Percentiles rank a stretch among this genome's conserved stretches.
phyloP scores from a whole-genome alignment of 1,140 invertebrate species.

The Antheraea mylitta region DNA sequence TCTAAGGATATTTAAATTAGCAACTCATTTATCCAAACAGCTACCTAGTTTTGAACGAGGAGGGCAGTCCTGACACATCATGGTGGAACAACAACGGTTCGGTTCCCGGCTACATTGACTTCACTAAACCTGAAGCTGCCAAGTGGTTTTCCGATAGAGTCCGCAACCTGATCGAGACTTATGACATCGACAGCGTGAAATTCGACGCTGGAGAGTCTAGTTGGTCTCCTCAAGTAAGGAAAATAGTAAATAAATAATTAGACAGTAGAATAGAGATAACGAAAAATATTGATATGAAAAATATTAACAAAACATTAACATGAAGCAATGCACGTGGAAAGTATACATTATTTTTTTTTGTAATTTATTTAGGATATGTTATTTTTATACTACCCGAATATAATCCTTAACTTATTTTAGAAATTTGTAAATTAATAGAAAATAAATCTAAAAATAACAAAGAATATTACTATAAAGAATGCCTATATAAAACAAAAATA shows the following conservation, averaged over 20 bases:
- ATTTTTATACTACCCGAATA: too few species aligned
- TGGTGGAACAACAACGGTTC: slow-evolving; percentile 92
- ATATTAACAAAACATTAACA: too few species aligned
- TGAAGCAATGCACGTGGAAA: too few species aligned
- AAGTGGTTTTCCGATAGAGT: slow-evolving; percentile 87
- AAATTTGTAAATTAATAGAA: too few species aligned
- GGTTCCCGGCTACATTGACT: slow-evolving; percentile 85
- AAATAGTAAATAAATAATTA: not conserved
- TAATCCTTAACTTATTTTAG: too few species aligned
- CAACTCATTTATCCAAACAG: slow-evolving; percentile 19
- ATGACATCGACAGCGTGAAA: slow-evolving; percentile 92
- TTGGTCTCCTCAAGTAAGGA: slow-evolving; percentile 77
- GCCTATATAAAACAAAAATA: too few species aligned
- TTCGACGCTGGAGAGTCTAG: slow-evolving; percentile 94
- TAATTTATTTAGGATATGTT: too few species aligned
- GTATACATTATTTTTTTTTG: too few species aligned
- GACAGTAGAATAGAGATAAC: not conserved
- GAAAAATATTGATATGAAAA: too few species aligned
- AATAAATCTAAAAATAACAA: too few species aligned
- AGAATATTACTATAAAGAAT: too few species aligned
- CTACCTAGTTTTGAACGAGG: slow-evolving; percentile 82
- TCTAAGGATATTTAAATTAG: not conserved
- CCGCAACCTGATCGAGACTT: slow-evolving; percentile 78
- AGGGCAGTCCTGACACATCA: slow-evolving; percentile 81
- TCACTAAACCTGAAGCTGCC: slow-evolving; percentile 87